Evolutionary conservation across 2,797 vertebrate genomes (phyloP).

Genomic region (Todus mexicanus): DNA sequence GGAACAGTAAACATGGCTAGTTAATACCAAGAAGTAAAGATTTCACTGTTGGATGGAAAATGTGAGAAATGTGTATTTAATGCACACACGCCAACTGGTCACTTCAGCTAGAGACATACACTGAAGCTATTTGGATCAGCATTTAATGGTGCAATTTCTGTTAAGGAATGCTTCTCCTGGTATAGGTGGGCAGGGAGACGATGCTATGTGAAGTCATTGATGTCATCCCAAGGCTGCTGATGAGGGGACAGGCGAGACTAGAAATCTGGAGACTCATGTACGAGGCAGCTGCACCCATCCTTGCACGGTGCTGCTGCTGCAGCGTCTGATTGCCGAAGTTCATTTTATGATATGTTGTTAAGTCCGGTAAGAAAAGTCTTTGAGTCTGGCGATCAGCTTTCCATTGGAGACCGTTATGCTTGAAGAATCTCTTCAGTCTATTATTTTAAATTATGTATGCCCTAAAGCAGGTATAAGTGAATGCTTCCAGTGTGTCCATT

Average conservation of each 20-base stretch:
- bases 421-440: background rate
- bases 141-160: background rate
- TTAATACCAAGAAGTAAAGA: background rate
- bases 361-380: background rate
- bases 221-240: background rate
- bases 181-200: background rate
- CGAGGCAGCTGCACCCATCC: background rate
- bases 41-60: background rate
- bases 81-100: fast-evolving
- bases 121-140: background rate
- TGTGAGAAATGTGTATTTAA: background rate
- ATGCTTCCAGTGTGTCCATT: background rate
- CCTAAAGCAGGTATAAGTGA: conserved; percentile 20
- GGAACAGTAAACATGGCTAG: background rate
- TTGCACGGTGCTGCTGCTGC: background rate
- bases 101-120: background rate
- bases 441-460: conserved; percentile 23
- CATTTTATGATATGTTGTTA: background rate
- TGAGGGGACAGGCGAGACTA: background rate
- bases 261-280: background rate
- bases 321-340: background rate
- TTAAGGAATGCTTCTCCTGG: background rate
- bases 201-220: background rate
- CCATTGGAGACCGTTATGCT: background rate
- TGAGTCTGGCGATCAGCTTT: background rate